Evolutionary conservation across 2,113 vertebrate genomes (phyloP).

Genomic region (Actenoides lindsayi): DNA sequence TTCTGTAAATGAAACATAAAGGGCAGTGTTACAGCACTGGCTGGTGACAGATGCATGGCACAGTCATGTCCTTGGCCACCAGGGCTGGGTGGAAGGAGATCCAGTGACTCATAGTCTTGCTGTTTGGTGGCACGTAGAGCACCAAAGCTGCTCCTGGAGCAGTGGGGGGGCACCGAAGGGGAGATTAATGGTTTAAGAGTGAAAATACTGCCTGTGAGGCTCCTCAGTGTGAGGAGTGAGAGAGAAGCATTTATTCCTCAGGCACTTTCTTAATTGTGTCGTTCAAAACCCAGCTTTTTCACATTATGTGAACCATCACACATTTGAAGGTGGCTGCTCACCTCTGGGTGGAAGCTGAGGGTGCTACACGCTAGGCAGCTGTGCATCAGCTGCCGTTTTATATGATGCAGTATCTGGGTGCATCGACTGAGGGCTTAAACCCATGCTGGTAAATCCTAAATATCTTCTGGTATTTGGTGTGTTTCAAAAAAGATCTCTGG

Average conservation of each 20-base stretch:
- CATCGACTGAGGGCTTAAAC: fast-evolving
- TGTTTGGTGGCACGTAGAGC: too few relatives aligned
- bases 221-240: background rate
- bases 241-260: background rate
- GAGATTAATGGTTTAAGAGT: background rate
- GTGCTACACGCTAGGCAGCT: background rate
- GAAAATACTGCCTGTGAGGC: background rate
- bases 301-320: background rate
- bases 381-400: fast-evolving
- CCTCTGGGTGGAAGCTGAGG: background rate
- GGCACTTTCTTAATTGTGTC: background rate
- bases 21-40: background rate
- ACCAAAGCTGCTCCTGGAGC: background rate
- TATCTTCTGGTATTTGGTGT: background rate
- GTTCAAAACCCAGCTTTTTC: background rate
- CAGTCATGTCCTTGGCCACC: fast-evolving
- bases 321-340: background rate
- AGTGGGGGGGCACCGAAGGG: background rate
- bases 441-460: background rate
- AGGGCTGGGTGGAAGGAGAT: background rate
- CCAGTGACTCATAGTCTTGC: background rate
- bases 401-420: background rate
- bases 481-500: background rate
- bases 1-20: background rate
- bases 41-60: background rate